Percentiles rank a stretch among this genome's conserved stretches.
Evolutionary conservation across 2,888 invertebrate species (phyloP).

Genomic region (Tipula unca): DNA sequence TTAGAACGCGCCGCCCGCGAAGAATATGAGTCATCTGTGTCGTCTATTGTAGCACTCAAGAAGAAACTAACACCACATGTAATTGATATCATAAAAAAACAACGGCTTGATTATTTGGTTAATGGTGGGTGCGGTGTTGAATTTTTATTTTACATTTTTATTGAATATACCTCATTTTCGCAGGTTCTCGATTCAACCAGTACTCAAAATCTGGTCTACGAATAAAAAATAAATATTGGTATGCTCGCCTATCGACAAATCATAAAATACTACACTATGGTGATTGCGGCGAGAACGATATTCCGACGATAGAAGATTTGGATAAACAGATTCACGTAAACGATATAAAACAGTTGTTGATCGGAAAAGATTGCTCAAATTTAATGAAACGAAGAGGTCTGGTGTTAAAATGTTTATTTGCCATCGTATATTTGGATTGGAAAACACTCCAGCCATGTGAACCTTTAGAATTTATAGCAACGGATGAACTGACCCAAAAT

Average conservation of each 20-base stretch:
- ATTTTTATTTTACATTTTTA: background rate
- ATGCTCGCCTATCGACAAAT: constrained; percentile 85
- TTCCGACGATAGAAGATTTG: constrained; percentile 79
- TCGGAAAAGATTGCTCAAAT: constrained; percentile 91
- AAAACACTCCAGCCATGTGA: constrained; percentile 60
- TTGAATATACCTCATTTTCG: background rate
- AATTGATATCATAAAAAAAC: constrained; percentile 79
- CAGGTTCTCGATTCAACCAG: constrained; percentile 72
- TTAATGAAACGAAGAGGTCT: constrained; percentile 71
- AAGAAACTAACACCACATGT: constrained; percentile 92
- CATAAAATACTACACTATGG: constrained; percentile 93
- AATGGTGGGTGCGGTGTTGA: constrained; percentile 50
- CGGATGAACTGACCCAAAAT: constrained; percentile 77
- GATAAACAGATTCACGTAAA: constrained; percentile 78
- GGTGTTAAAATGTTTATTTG: constrained; percentile 66
- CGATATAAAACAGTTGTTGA: constrained; percentile 77
- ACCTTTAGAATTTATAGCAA: constrained; percentile 78
- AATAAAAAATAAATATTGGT: constrained; percentile 93
- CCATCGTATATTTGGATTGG: constrained; percentile 72
- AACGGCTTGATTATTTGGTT: constrained; percentile 79
- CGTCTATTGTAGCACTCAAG: constrained; percentile 76
- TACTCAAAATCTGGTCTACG: constrained; percentile 73
- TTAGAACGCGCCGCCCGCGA: constrained; percentile 82
- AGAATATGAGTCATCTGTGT: constrained; percentile 89
- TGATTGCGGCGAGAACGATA: constrained; percentile 88